Evolutionary conservation across 2,888 invertebrate species (phyloP).

Genomic region (Meandrusa payeni): DNA sequence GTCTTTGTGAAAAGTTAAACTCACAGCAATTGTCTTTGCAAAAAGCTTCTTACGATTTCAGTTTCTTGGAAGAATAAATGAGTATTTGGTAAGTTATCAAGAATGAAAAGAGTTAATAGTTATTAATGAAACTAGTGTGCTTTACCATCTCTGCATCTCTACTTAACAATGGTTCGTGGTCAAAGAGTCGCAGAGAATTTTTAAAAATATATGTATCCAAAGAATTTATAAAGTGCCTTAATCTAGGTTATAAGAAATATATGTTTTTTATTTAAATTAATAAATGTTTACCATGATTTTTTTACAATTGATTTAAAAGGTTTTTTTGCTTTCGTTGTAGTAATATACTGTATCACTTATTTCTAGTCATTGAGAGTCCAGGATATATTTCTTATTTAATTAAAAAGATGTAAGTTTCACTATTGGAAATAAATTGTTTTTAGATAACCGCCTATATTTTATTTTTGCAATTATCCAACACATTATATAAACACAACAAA

Average conservation of each 20-base stretch:
- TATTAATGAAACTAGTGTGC: too few species aligned
- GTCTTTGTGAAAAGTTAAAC: constrained; percentile 55
- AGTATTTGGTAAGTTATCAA: constrained; percentile 8
- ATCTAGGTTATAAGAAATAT: constrained; percentile 16
- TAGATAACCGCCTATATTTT: too few species aligned
- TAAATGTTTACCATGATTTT: constrained; percentile 4
- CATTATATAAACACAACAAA: too few species aligned
- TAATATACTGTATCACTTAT: constrained; percentile 3
- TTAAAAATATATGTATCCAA: constrained; percentile 17
- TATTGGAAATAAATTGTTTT: constrained; percentile 9
- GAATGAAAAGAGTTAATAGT: too few species aligned
- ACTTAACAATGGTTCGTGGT: too few species aligned
- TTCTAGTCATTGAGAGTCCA: constrained; percentile 22
- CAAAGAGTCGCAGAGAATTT: too few species aligned
- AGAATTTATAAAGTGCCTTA: constrained; percentile 24
- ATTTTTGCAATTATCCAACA: too few species aligned
- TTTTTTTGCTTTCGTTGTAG: too few species aligned
- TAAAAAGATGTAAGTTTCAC: constrained; percentile 1
- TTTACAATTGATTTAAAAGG: neutral
- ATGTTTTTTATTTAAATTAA: constrained; percentile 8
- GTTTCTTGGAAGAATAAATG: constrained; percentile 53
- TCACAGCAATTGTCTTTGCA: constrained; percentile 54
- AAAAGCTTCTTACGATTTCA: constrained; percentile 57
- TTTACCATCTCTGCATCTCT: too few species aligned
- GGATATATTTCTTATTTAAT: constrained; percentile 15